Evolutionary conservation across 1,140 invertebrate genomes (phyloP).

Genomic region (Drosophila pectinifera): DNA sequence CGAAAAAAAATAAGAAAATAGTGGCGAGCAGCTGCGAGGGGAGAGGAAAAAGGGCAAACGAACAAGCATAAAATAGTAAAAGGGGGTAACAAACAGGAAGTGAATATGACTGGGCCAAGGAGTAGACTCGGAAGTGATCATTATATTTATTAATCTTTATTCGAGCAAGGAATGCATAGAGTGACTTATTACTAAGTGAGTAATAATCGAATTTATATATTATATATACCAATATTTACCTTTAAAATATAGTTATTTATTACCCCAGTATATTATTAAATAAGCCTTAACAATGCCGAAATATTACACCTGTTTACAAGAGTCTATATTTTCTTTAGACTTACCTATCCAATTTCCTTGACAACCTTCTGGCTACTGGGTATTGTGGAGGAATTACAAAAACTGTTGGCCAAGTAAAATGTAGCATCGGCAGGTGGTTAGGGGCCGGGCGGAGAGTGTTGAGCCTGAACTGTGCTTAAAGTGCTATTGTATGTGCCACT

Average conservation of each 20-base stretch:
- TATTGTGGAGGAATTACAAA: conserved; percentile 33
- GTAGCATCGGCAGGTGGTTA: conserved; percentile 46
- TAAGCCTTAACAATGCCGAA: too few species aligned
- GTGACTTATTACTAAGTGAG: too few species aligned
- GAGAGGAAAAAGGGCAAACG: conserved; percentile 26
- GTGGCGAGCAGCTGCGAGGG: conserved; percentile 25
- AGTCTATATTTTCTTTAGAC: too few species aligned
- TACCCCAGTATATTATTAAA: too few species aligned
- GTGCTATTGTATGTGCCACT: conserved; percentile 44
- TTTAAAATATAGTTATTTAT: too few species aligned
- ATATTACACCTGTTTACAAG: too few species aligned
- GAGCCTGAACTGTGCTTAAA: conserved; percentile 57
- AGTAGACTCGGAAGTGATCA: not conserved
- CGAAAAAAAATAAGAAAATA: conserved; percentile 23
- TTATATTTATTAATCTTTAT: not conserved
- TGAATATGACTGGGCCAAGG: not conserved
- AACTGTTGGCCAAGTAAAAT: conserved; percentile 28
- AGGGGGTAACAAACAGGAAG: conserved; percentile 30
- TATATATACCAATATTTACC: too few species aligned
- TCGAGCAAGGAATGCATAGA: too few species aligned
- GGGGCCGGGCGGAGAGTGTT: conserved; percentile 36
- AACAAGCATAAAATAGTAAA: conserved; percentile 57
- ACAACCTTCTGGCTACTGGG: conserved; percentile 1
- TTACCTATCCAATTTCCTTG: too few species aligned
- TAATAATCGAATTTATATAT: too few species aligned